These are phyloP conservation scores for Bovichtus variegatus DNA, from an alignment of 2,797 vertebrate genomes.

Conservation along the genomic window DNA sequence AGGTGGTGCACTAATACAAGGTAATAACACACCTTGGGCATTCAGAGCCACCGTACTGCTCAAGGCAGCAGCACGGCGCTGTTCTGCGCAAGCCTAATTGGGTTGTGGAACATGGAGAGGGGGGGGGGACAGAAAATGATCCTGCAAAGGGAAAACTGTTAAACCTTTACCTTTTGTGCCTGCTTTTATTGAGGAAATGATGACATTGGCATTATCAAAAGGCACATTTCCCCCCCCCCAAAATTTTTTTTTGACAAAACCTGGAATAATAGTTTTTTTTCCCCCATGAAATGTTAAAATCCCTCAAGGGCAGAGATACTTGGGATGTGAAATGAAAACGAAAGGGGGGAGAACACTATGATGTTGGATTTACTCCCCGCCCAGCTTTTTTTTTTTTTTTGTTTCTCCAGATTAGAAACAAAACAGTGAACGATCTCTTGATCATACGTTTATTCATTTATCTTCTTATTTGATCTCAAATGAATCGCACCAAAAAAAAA, in stretches of 20 bases:
- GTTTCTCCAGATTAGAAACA: slow-evolving; percentile 43
- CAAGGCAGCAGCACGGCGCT: slow-evolving; percentile 69
- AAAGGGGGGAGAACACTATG: neutral
- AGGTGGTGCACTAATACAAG: slow-evolving; percentile 87
- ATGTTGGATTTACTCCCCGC: slow-evolving; percentile 24
- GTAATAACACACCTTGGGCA: slow-evolving; percentile 87
- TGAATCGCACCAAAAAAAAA: slow-evolving; percentile 35
- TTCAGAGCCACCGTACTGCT: slow-evolving; percentile 74
- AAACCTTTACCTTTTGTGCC: slow-evolving; percentile 47
- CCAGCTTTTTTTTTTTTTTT: neutral
- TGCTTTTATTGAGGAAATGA: slow-evolving; percentile 23
- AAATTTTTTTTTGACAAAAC: neutral
- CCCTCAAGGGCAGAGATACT: neutral
- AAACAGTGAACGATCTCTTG: slow-evolving; percentile 46
- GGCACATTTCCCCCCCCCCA: neutral
- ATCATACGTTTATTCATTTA: slow-evolving; percentile 41
- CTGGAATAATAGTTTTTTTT: slow-evolving; percentile 1
- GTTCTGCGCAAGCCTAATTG: slow-evolving; percentile 75
- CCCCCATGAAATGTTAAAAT: neutral
- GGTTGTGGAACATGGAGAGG: slow-evolving; percentile 62
- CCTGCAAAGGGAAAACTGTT: slow-evolving; percentile 26
- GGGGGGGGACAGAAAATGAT: slow-evolving; percentile 21
- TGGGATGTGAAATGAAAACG: slow-evolving; percentile 17
- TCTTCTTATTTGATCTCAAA: slow-evolving; percentile 62
- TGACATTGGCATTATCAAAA: slow-evolving; percentile 31